Conservation (phyloP, 2,888 invertebrate species). For the Spicauda simplicius region DNA sequence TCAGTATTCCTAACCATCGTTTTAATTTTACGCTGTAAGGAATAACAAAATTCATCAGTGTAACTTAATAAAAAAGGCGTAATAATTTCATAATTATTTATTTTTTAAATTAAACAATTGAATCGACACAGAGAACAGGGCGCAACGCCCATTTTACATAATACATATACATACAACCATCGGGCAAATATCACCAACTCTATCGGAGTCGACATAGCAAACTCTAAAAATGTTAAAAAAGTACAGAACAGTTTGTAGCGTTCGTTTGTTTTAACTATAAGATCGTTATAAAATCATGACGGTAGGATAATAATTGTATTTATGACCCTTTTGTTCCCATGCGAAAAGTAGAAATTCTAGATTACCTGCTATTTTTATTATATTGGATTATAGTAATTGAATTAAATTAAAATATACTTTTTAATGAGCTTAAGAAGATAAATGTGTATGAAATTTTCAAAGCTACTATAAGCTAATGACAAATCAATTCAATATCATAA, state of each 20-base stretch:
- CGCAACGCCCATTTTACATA: constrained; percentile 22
- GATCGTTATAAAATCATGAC: not conserved
- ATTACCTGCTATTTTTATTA: too few relatives aligned
- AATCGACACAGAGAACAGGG: constrained; percentile 29
- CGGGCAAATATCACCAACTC: constrained; percentile 1
- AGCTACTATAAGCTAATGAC: too few relatives aligned
- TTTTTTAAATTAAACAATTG: constrained; percentile 32
- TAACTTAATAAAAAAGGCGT: not conserved
- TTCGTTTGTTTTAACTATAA: not conserved
- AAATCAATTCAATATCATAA: too few relatives aligned
- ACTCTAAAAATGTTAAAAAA: not conserved
- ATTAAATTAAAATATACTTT: too few relatives aligned
- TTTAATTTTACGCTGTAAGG: too few relatives aligned
- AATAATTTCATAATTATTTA: constrained; percentile 32
- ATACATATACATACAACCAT: constrained; percentile 26
- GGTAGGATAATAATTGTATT: not conserved
- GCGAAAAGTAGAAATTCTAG: too few relatives aligned
- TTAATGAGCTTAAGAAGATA: too few relatives aligned
- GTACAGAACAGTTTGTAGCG: constrained; percentile 13
- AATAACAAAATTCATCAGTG: too few relatives aligned
- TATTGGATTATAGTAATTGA: too few relatives aligned
- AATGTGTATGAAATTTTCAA: too few relatives aligned
- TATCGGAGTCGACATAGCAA: constrained; percentile 8
- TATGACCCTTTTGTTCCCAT: not conserved
- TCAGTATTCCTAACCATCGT: too few relatives aligned